Conservation (phyloP, 1,140 invertebrate species). For the Drosophila pseudoobscura region DNA sequence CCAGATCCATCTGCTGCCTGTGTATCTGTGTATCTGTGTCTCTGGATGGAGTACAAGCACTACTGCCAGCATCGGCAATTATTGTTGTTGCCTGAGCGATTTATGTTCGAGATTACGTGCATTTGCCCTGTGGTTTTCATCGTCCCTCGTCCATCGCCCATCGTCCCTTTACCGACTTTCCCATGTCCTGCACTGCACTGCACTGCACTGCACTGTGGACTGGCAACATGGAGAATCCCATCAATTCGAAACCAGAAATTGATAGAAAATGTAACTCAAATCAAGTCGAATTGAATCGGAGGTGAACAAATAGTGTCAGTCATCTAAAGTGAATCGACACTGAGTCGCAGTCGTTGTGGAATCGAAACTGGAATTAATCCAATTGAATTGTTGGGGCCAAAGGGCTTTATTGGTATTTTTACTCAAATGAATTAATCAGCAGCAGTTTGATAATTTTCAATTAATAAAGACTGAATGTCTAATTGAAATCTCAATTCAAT, state of each 20-base stretch:
- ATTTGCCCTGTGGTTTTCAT: conserved; percentile 48
- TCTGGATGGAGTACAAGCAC: background rate
- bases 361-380: too few species aligned
- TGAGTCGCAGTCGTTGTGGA: too few species aligned
- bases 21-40: background rate
- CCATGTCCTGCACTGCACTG: too few species aligned
- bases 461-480: too few species aligned
- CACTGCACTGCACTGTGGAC: conserved; percentile 20
- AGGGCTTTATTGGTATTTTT: too few species aligned
- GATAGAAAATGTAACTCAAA: conserved; percentile 22
- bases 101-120: conserved; percentile 67
- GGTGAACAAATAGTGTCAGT: too few species aligned
- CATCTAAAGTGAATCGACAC: too few species aligned
- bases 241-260: conserved; percentile 25
- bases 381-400: too few species aligned
- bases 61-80: conserved; percentile 52
- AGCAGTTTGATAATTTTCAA: too few species aligned
- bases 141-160: conserved; percentile 19
- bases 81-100: conserved; percentile 62
- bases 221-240: conserved; percentile 4
- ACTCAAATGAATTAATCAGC: too few species aligned
- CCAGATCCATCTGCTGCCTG: background rate
- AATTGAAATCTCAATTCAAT: conserved; percentile 7
- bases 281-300: too few species aligned
- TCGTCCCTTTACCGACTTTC: conserved; percentile 10